A percentile compares a stretch with the other conserved stretches of the same genome.
These are phyloP conservation scores for Girardia tigrina DNA, from an alignment of 2,888 invertebrate species.

Conservation along the genomic window DNA sequence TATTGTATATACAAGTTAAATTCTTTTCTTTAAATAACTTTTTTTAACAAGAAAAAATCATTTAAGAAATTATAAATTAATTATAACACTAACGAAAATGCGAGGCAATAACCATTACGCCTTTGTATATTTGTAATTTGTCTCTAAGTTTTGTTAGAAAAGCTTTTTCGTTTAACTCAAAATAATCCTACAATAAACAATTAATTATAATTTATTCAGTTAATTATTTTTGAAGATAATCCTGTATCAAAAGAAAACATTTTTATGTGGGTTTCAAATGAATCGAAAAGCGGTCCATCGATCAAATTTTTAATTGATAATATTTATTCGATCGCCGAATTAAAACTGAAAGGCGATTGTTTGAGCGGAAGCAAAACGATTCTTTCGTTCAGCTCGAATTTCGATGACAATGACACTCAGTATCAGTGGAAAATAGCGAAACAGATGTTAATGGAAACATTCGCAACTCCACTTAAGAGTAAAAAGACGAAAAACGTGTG, in stretches of 20 bases:
- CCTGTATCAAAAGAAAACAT: slow-evolving; percentile 46
- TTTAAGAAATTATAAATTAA: not conserved
- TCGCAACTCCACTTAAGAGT: slow-evolving; percentile 83
- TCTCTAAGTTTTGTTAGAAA: too few relatives aligned
- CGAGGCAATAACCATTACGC: too few relatives aligned
- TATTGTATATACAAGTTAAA: too few relatives aligned
- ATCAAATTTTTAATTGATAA: slow-evolving; percentile 88
- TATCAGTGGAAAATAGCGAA: slow-evolving; percentile 54
- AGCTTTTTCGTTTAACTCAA: too few relatives aligned
- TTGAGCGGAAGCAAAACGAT: slow-evolving; percentile 79
- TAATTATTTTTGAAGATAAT: not conserved
- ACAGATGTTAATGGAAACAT: slow-evolving; percentile 65
- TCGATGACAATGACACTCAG: slow-evolving; percentile 61
- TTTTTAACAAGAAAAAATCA: too few relatives aligned
- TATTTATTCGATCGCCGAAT: slow-evolving; percentile 88
- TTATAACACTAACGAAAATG: too few relatives aligned
- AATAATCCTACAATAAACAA: not conserved
- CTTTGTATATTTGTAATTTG: too few relatives aligned
- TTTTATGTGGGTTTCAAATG: slow-evolving; percentile 77
- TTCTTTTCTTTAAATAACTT: too few relatives aligned
- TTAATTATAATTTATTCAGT: not conserved
- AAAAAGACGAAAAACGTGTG: slow-evolving; percentile 98
- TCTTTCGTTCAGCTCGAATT: slow-evolving; percentile 66
- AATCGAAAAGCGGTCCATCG: slow-evolving; percentile 69
- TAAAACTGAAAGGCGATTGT: slow-evolving; percentile 93